These are phyloP conservation scores for Metaphire vulgaris DNA, from an alignment of 1,140 invertebrate species.

Conservation along the genomic window DNA sequence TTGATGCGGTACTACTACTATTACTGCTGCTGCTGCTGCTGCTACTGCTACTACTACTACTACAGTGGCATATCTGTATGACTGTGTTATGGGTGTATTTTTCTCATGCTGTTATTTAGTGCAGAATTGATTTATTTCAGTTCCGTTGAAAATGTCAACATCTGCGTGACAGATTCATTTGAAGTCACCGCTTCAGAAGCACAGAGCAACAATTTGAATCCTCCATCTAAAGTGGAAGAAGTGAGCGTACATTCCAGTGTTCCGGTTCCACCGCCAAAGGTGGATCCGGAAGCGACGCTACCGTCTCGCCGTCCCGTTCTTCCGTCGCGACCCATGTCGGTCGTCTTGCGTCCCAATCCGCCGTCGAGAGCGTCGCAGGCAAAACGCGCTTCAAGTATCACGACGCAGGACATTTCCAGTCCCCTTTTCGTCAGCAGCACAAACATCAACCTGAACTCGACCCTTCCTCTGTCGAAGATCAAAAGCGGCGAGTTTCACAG, in stretches of 20 bases:
- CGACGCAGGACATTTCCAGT: background rate
- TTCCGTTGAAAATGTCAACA: background rate
- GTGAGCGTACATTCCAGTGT: too few species aligned
- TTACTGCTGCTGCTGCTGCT: too few species aligned
- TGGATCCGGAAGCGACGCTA: too few species aligned
- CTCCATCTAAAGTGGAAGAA: too few species aligned
- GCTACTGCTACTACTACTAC: too few species aligned
- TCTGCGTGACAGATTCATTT: background rate
- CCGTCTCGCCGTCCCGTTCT: background rate
- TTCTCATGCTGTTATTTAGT: background rate
- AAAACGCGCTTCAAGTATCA: background rate
- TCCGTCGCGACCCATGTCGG: background rate
- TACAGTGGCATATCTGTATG: too few species aligned
- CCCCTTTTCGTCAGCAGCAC: background rate
- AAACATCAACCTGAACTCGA: background rate
- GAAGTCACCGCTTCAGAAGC: too few species aligned
- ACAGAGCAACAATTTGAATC: too few species aligned
- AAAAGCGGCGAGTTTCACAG: background rate
- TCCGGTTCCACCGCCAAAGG: too few species aligned
- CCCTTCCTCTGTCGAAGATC: background rate
- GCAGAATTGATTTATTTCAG: too few species aligned
- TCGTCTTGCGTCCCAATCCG: background rate
- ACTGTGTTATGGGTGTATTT: too few species aligned
- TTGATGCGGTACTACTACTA: too few species aligned
- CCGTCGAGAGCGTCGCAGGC: background rate